Evolutionary conservation across 2,888 invertebrate genomes (phyloP), one percentile per base, ranked within the genome.

Genomic region (Drosophila bunnanda): DNA sequence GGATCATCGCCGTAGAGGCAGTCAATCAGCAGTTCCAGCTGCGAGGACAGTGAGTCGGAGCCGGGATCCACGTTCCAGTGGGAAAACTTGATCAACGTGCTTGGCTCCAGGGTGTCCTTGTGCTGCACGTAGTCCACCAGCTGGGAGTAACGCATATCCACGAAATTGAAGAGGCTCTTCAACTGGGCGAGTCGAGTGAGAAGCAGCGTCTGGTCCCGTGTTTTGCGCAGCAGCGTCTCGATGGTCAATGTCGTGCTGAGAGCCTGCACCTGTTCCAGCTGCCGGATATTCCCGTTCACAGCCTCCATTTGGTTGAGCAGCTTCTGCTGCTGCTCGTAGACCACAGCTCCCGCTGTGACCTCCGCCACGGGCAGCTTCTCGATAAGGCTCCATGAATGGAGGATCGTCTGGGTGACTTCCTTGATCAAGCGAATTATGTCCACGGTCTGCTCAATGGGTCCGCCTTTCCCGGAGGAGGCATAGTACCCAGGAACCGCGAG

Each of bases 51-150:
- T 5, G 82, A 70, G 4, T 34, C 52, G 8, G 70, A 25, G 2
- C 59, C 52, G 10, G 68, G 62, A 22, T 68, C 54, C 1, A 82
- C 65, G 17, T 44, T 61, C 79, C 79, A 75, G 2, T 61, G 46
- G 39, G 81, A 72, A 50, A 69, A 80, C 38, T 15, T 48, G 2
- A 44, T 36, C 10, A 79, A 17, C 4, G 81, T 75, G 25, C 15
- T 62, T 0, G 39, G 22, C 38, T 69, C 71, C 17, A 59, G n/a
- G 8, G 17, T 20, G 4, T 44, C 39, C 17, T 25, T 53, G 22
- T 55, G 9, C 2, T 43, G 61, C 8, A 62, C 59, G 22, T 72
- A 80, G 1, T 48, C 56, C 4, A 7, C 39, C 48, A 78, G 50
- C 9, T 55, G 44, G 3, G 6, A 15, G 46, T 64, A 66, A 15